phyloP scores from a whole-genome alignment of 1,140 invertebrate species.

The Cotesia vestalis region DNA sequence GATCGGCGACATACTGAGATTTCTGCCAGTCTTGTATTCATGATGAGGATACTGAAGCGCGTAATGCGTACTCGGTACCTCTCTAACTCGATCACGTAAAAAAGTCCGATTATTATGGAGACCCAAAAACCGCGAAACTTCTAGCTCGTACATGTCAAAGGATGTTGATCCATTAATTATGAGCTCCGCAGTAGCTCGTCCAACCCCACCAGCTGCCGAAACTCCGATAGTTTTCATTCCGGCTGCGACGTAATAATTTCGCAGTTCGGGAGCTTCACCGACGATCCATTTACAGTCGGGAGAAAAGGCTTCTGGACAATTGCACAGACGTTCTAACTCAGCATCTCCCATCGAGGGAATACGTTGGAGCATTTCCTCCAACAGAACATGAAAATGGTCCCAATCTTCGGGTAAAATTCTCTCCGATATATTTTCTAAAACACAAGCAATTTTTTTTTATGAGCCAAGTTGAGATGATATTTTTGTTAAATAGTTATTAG shows the following conservation, averaged over 20 bases:
- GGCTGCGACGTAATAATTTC: slow-evolving; percentile 94
- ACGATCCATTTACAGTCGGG: slow-evolving; percentile 92
- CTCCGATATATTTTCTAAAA: slow-evolving; percentile 65
- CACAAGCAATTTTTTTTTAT: slow-evolving; percentile 21
- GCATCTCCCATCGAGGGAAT: slow-evolving; percentile 81
- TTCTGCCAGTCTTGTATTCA: slow-evolving; percentile 88
- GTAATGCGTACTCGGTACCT: slow-evolving; percentile 91
- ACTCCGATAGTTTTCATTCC: slow-evolving; percentile 95
- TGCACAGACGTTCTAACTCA: slow-evolving; percentile 80
- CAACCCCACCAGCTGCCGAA: slow-evolving; percentile 93
- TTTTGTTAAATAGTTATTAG: neutral
- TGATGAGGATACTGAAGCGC: slow-evolving; percentile 83
- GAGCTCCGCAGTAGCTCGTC: slow-evolving; percentile 86
- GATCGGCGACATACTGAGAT: slow-evolving; percentile 94
- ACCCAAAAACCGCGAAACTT: slow-evolving; percentile 91
- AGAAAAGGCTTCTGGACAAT: slow-evolving; percentile 93
- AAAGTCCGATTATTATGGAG: slow-evolving; percentile 97
- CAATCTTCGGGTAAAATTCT: slow-evolving; percentile 83
- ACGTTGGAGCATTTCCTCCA: slow-evolving; percentile 85
- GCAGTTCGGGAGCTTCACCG: slow-evolving; percentile 91
- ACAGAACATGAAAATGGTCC: slow-evolving; percentile 93
- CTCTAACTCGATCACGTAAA: slow-evolving; percentile 89
- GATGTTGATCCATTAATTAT: slow-evolving; percentile 84
- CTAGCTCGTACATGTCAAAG: slow-evolving; percentile 90
- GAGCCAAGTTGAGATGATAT: too few species aligned